Percentiles rank a stretch among this genome's conserved stretches.
Evolutionary conservation across 2,113 vertebrate genomes (phyloP).

Genomic region (Tichodroma muraria): DNA sequence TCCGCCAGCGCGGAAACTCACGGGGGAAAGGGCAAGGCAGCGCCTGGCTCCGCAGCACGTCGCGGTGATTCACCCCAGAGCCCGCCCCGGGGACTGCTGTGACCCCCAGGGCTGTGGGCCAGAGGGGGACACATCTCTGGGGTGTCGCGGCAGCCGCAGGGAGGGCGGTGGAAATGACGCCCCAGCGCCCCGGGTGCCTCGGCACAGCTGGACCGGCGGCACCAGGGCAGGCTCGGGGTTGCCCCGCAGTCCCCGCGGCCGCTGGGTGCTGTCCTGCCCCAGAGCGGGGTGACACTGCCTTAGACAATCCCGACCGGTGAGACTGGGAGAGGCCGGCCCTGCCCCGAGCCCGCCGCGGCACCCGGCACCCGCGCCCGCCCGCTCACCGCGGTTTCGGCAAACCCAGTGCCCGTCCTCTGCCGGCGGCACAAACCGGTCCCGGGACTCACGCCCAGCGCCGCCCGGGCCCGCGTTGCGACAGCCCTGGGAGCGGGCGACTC

Average conservation of each 20-base stretch:
- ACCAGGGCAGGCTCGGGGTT: not conserved
- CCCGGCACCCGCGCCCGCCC: not conserved
- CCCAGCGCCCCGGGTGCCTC: rapidly evolving
- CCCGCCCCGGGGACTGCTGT: not conserved
- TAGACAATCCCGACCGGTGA: not conserved
- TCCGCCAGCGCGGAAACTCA: not conserved
- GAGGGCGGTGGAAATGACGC: not conserved
- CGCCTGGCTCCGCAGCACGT: not conserved
- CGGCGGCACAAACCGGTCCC: not conserved
- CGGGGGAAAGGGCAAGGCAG: not conserved
- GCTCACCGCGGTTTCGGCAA: conserved; percentile 11
- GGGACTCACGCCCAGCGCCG: not conserved
- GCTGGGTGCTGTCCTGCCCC: not conserved
- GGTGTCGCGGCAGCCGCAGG: rapidly evolving
- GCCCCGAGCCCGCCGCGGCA: not conserved
- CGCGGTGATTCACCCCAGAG: not conserved
- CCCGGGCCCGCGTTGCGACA: not conserved
- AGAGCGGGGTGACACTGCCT: not conserved
- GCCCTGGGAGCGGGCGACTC: not conserved
- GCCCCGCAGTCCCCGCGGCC: not conserved
- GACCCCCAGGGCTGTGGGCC: not conserved
- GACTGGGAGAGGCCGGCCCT: not conserved
- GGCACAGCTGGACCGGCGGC: not conserved
- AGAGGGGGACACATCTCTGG: rapidly evolving
- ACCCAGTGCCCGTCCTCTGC: not conserved